Evolutionary conservation across 2,888 invertebrate species (phyloP), one percentile per base, ranked within the genome.

Genomic region (Drosophila neonasuta): DNA sequence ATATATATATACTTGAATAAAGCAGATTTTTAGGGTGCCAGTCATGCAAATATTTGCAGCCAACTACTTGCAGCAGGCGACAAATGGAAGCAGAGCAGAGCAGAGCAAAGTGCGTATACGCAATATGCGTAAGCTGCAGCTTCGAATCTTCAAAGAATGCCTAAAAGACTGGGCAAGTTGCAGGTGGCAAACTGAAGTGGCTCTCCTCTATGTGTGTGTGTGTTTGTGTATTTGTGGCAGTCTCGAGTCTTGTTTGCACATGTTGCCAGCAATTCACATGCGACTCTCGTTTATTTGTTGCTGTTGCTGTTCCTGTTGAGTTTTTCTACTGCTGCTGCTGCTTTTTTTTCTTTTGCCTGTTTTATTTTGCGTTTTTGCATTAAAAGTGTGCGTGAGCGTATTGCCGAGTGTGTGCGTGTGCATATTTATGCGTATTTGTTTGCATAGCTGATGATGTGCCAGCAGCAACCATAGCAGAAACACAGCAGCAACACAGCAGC

Each of bases 341-440:
- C 13, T 13, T 13, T 13, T 13, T 34, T 13, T 15, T 15, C 10
- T 10, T 49, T 20, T 32, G 9, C 3, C 24, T 6, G 24, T 42
- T 4, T 55, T 32, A 32, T n/a, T 61, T 49, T 64, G 42, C 57
- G 32, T 55, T 56, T 46, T 56, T 78, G 74, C 83, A 77, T 68
- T 69, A 66, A 79, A 65, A 46, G 67, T 67, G 67, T 77, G 81
- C 76, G 72, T 80, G 76, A 63, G 69, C 56, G 41, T 49, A 60
- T 74, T 74, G 45, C 46, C 17, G 54, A 71, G 57, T 56, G 75
- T 76, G 68, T 64, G 73, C 56, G 79, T 63, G 80, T 79, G 86
- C 88, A 87, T 83, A 83, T 77, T 88, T 86, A 86, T 88, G 88
- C 84, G 88, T 87, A 87, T 85, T 85, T 87, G 84, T 86, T 79